A percentile compares a stretch with the other conserved stretches of the same genome.
Conservation (phyloP, 1,140 invertebrate genomes). For the Pteromalus puparum region DNA sequence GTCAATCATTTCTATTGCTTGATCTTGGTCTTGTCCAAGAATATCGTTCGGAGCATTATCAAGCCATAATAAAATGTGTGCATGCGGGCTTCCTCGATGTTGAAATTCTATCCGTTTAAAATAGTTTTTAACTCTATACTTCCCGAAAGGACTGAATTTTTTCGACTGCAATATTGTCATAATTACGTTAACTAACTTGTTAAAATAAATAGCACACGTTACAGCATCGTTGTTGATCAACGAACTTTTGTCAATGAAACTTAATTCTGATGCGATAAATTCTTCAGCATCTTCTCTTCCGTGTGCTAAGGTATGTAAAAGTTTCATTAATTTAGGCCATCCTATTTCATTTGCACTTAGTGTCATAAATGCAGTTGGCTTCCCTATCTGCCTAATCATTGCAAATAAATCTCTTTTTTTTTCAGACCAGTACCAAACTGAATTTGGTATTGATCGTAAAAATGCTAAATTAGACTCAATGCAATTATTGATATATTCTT, state of each 20-base stretch:
- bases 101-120: constrained; percentile 53
- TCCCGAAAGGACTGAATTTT: constrained; percentile 57
- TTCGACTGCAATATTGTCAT: constrained; percentile 52
- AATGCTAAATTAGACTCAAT: constrained; percentile 41
- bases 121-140: constrained; percentile 60
- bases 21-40: constrained; percentile 48
- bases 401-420: constrained; percentile 66
- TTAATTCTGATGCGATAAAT: too few species aligned
- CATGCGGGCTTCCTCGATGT: constrained; percentile 62
- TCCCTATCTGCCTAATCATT: too few species aligned
- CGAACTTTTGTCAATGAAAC: constrained; percentile 55
- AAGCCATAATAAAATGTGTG: constrained; percentile 64
- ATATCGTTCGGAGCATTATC: constrained; percentile 61
- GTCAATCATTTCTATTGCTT: constrained; percentile 51
- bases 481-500: constrained; percentile 52
- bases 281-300: constrained; percentile 42
- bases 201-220: constrained; percentile 70
- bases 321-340: constrained; percentile 65
- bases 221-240: constrained; percentile 71
- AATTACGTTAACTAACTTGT: constrained; percentile 64
- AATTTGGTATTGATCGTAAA: constrained; percentile 41
- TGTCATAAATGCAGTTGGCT: too few species aligned
- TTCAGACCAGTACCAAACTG: constrained; percentile 60
- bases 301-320: constrained; percentile 67
- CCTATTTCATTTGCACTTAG: not conserved